Conservation (phyloP, 2,797 vertebrate genomes). For the Harpagifer antarcticus region DNA sequence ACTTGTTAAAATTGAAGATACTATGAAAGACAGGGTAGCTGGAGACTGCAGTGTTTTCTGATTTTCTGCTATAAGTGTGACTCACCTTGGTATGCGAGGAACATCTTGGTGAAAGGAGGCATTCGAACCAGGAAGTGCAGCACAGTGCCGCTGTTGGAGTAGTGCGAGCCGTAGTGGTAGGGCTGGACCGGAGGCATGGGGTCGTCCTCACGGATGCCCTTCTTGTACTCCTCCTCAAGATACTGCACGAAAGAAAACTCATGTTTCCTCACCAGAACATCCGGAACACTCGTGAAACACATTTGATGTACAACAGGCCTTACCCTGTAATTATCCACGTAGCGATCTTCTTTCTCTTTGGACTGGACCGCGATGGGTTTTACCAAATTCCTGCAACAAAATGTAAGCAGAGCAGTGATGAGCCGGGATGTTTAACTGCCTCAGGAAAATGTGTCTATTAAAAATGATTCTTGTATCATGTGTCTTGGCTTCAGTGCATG, state of each 20-base stretch:
- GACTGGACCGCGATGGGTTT: conserved; percentile 99
- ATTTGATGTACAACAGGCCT: not conserved
- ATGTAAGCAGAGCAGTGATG: conserved; percentile 16
- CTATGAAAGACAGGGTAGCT: not conserved
- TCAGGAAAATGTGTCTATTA: not conserved
- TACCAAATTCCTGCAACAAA: conserved; percentile 88
- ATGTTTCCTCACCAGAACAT: not conserved
- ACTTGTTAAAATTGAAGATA: not conserved
- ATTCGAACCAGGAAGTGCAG: conserved; percentile 98
- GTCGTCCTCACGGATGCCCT: conserved; percentile 95
- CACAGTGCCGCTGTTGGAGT: conserved; percentile 98
- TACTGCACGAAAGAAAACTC: conserved; percentile 83
- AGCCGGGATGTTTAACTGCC: not conserved
- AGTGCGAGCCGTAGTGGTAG: conserved; percentile 99
- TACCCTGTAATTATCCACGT: conserved; percentile 97
- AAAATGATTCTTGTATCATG: not conserved
- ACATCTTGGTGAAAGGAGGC: conserved; percentile 99
- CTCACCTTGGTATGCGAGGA: conserved; percentile 97
- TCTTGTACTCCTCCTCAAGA: conserved; percentile 96
- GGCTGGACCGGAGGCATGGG: conserved; percentile 99
- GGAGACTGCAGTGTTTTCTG: not conserved
- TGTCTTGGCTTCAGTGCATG: not conserved
- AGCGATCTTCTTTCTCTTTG: conserved; percentile 98
- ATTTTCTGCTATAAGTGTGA: not conserved
- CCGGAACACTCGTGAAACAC: not conserved